These are phyloP conservation scores for Athalia circularis DNA, from an alignment of 2,888 invertebrate species.

Conservation along the genomic window DNA sequence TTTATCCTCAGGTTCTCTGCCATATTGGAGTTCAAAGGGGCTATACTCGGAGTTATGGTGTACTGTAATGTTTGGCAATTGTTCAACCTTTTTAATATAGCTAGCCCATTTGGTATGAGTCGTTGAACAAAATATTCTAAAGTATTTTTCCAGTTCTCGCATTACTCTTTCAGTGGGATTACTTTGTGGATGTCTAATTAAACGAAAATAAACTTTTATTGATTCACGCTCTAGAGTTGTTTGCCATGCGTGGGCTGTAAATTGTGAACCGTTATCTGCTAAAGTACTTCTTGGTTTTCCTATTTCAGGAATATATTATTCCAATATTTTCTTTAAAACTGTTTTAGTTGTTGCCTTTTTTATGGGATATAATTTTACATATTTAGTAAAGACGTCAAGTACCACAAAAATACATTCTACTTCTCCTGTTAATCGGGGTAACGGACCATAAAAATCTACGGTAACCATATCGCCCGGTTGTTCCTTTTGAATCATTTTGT, in stretches of 20 bases:
- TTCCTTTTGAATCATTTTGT: neutral
- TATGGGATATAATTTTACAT: slow-evolving; percentile 53
- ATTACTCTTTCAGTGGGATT: slow-evolving; percentile 53
- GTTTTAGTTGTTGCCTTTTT: slow-evolving; percentile 50
- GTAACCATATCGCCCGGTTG: neutral
- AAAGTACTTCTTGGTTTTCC: slow-evolving; percentile 37
- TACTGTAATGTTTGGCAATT: slow-evolving; percentile 8
- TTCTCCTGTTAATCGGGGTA: slow-evolving; percentile 25
- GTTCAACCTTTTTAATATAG: slow-evolving; percentile 3
- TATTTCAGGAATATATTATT: neutral
- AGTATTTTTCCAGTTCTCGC: slow-evolving; percentile 46
- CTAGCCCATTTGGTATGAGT: slow-evolving; percentile 17
- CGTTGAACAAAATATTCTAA: slow-evolving; percentile 6
- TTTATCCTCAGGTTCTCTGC: neutral
- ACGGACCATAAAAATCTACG: slow-evolving; percentile 22
- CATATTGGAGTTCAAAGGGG: slow-evolving; percentile 17
- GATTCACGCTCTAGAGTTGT: neutral
- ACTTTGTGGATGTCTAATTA: slow-evolving; percentile 48
- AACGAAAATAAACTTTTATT: neutral
- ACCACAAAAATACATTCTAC: slow-evolving; percentile 55
- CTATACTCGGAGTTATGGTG: neutral
- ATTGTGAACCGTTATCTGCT: slow-evolving; percentile 53
- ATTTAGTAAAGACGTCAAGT: slow-evolving; percentile 55
- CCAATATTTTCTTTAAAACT: slow-evolving; percentile 29
- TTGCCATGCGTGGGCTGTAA: slow-evolving; percentile 51